Base-by-base conservation (phyloP, 1,140 invertebrate species). In the Teleogryllus occipitalis region DNA sequence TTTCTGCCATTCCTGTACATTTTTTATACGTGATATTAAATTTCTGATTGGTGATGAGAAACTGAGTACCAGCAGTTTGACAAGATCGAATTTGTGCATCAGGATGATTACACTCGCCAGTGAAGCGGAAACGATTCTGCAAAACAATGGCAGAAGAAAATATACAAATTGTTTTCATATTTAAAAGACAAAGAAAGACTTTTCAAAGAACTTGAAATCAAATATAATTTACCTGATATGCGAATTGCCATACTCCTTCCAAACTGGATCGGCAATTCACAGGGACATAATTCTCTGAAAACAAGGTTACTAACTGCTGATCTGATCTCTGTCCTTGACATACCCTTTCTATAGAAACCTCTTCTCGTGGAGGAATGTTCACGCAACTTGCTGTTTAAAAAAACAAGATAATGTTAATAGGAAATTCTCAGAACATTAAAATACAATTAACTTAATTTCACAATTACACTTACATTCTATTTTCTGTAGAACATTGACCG, bases 41-140 rank as follows among this genome's bases (percentile, higher is more conserved):
- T 84, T 98, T 97, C 85, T 98, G 95, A 88, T 99, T 99, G 47
- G 96, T 95, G 82, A 98, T 98, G 73, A 97, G 91, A 86, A 97
- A 98, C 85, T 98, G 95, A 15, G 96, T 97, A 80, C 97, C 97
- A 54, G 97, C 95, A 15, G 94, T 95, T 87, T 99, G 97, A 87
- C 97, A 99, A 0, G 97, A 98, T 83, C 91, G 91, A 81, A 99
- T 97, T 83, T 93, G 91, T 8, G 94, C 95, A 86, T 97, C 95
- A 0, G 92, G 93, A 86, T 96, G 87, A 82, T 91, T 90, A 84
- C 96, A 98, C 85, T 97, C 96, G 47, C 96, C 96, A 47, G 95
- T 96, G 84, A 97, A 97, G 81, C 95, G 90, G 84, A 95, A 96
- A 81, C 93, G 88, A 87, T 95, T 95, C 88, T 91, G 81, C 47